Conservation (phyloP, 1,140 invertebrate species). For the Radopholus similis region DNA sequence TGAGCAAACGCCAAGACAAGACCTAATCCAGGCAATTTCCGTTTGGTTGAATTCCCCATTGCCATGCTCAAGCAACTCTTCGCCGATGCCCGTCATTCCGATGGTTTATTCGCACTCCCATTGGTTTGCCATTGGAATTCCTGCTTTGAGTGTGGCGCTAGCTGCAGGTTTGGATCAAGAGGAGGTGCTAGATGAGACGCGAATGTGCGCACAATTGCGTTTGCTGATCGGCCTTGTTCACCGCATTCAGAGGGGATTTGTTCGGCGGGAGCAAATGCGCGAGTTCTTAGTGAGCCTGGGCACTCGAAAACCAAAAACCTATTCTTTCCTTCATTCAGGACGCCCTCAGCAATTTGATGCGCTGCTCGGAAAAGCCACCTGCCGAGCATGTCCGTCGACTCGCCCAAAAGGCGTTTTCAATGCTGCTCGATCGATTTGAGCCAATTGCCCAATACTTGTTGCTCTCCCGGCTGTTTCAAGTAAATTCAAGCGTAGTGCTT, state of each 20-base stretch:
- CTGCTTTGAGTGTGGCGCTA: background rate
- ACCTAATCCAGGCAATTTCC: too few species aligned
- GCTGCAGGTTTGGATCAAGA: too few species aligned
- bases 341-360: background rate
- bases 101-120: too few species aligned
- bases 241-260: background rate
- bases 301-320: conserved; percentile 5
- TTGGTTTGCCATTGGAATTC: conserved; percentile 6
- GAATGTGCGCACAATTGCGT: too few species aligned
- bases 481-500: conserved; percentile 5
- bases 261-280: background rate
- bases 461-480: conserved; percentile 31
- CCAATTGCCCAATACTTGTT: conserved; percentile 29
- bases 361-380: background rate
- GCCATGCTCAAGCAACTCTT: too few species aligned
- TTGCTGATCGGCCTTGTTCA: background rate
- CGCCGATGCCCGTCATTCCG: too few species aligned
- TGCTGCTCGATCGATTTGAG: conserved; percentile 24
- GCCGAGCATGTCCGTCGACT: background rate
- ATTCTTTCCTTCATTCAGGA: conserved; percentile 16
- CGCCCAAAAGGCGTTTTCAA: conserved; percentile 1
- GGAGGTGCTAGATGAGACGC: too few species aligned
- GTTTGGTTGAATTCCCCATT: too few species aligned
- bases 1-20: too few species aligned
- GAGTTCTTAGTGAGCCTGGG: background rate